Evolutionary conservation across 2,888 invertebrate species (phyloP), one percentile per base, ranked within the genome.

Genomic region (Aphidius colemani): DNA sequence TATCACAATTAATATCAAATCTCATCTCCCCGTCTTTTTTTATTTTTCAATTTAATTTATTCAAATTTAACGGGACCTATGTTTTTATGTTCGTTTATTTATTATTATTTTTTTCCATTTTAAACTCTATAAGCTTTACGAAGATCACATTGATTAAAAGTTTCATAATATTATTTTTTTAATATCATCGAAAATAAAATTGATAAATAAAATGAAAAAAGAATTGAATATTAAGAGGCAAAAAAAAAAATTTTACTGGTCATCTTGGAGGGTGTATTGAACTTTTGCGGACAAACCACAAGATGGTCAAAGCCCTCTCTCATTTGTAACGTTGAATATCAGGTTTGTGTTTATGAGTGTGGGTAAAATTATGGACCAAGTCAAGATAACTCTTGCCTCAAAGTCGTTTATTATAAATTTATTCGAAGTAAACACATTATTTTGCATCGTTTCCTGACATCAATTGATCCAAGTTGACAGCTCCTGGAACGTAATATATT

Each of bases 271-370:
- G 50, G 64, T 68, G 51, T 67, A 57, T 66, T 61, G 59, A 67
- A 63, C 67, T 62, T 63, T 66, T 66, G 61, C 45, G 57, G 56
- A 30, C 49, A 64, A 45, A 18, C n/a, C 18, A 49, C 44, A 44
- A 18, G 53, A 40, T 58, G 56, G 63, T 66, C 61, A 66, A 65
- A 62, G 65, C 60, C 60, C 63, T 61, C 63, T 53, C 41, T 46
- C 58, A 49, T 57, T 44, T 44, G 43, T 41, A 11, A n/a, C 48
- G 30, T 50, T 61, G 30, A 41, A n/a, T 44, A 11, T 59, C 59
- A 64, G 41, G 44, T 53, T 64, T 59, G 18, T 53, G 8, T 64
- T 49, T 61, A 59, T 50, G 43, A 55, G 59, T 59, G 59, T 55
- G 44, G 41, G 59, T 64, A 55, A 59, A 57, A 64, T 64, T 55